Evolutionary conservation across 2,113 vertebrate genomes (phyloP).

Genomic region (Zootoca vivipara): DNA sequence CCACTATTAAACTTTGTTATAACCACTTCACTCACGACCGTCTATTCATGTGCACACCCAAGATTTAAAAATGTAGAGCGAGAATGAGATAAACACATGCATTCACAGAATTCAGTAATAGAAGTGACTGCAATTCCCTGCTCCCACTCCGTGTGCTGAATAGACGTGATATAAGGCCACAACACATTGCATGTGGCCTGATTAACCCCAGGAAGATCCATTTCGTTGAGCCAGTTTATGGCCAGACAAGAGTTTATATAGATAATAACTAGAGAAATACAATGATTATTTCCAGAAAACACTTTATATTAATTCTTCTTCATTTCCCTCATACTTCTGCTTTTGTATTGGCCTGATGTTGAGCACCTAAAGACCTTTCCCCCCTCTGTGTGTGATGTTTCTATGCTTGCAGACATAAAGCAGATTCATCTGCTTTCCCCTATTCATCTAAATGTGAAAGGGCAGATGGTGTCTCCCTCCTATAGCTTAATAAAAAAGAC

Average conservation of each 20-base stretch:
- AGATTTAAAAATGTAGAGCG: too few species aligned
- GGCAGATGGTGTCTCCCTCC: not conserved
- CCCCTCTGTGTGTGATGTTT: conserved; percentile 7
- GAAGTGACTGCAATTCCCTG: too few species aligned
- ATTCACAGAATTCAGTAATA: too few species aligned
- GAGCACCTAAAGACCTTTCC: not conserved
- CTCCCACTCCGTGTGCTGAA: too few species aligned
- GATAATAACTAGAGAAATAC: not conserved
- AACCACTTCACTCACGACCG: too few species aligned
- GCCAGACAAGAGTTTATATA: not conserved
- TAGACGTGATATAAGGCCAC: not conserved
- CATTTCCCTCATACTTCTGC: not conserved
- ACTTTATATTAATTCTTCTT: not conserved
- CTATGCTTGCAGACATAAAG: conserved; percentile 29
- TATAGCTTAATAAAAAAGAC: conserved; percentile 36
- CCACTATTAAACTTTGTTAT: too few species aligned
- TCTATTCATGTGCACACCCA: too few species aligned
- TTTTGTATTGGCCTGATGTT: conserved; percentile 18
- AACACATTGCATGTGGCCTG: not conserved
- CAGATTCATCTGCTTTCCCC: conserved; percentile 23
- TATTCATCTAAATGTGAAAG: conserved; percentile 35
- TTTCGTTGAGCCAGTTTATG: not conserved
- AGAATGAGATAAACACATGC: too few species aligned
- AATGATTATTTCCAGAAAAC: not conserved
- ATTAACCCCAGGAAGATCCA: too few species aligned